phyloP scores from a whole-genome alignment of 2,888 invertebrate species.

The Nomada fabriciana region DNA sequence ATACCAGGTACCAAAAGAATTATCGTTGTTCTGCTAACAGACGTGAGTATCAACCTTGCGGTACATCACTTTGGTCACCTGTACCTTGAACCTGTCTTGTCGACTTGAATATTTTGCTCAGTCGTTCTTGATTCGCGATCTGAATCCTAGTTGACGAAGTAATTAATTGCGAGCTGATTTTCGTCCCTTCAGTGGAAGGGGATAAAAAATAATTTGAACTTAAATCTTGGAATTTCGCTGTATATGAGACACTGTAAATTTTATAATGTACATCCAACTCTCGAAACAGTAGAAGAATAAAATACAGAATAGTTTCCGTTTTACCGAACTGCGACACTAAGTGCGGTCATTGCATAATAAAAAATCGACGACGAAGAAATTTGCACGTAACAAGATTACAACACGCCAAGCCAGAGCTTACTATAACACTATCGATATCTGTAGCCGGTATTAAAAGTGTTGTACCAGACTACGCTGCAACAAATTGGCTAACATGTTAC shows the following conservation, averaged over 20 bases:
- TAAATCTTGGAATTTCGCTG: too few species aligned
- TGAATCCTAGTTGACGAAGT: not conserved
- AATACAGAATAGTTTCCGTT: not conserved
- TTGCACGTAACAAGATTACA: not conserved
- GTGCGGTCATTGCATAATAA: too few species aligned
- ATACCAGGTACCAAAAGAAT: conserved; percentile 72
- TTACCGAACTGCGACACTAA: too few species aligned
- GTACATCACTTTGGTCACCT: conserved; percentile 55
- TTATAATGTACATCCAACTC: too few species aligned
- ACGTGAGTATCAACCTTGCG: conserved; percentile 71
- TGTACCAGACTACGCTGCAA: too few species aligned
- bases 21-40: conserved; percentile 69
- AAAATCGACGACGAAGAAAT: not conserved
- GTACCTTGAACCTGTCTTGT: conserved; percentile 37
- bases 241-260: too few species aligned
- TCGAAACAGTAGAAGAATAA: not conserved
- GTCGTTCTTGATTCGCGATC: not conserved
- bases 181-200: not conserved
- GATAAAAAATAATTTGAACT: too few species aligned
- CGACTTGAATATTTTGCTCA: not conserved
- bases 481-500: too few species aligned
- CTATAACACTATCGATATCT: not conserved
- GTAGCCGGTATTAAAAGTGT: too few species aligned
- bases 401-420: not conserved
- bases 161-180: not conserved